Conservation (phyloP, 2,113 vertebrate genomes). For the Myotis davidii region DNA sequence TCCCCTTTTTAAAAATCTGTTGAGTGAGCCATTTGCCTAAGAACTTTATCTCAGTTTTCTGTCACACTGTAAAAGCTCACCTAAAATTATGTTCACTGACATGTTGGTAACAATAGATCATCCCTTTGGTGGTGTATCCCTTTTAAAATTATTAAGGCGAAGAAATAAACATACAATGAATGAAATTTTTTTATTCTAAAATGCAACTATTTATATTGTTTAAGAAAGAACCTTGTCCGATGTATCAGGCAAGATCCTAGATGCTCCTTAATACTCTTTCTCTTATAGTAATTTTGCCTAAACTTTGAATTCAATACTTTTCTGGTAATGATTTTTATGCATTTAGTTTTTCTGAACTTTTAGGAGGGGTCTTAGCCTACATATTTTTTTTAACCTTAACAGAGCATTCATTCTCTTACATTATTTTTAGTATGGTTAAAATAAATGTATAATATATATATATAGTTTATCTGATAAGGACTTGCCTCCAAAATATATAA, state of each 20-base stretch:
- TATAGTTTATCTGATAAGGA: background rate
- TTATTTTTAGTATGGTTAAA: background rate
- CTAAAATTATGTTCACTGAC: background rate
- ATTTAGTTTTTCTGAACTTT: background rate
- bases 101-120: background rate
- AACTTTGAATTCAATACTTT: slow-evolving; percentile 27
- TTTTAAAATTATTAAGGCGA: slow-evolving; percentile 22
- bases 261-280: background rate
- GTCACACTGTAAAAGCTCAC: background rate
- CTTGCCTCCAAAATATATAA: background rate
- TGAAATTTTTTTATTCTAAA: slow-evolving; percentile 42
- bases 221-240: background rate
- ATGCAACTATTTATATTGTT: background rate
- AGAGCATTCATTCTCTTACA: background rate
- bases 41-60: background rate
- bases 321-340: background rate
- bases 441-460: background rate
- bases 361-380: background rate
- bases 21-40: background rate
- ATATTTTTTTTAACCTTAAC: background rate
- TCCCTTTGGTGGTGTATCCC: background rate
- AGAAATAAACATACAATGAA: background rate
- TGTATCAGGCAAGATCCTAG: background rate
- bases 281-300: background rate
- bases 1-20: background rate